Evolutionary conservation across 2,797 vertebrate genomes (phyloP), one percentile per base, ranked within the genome.

Genomic region (Ctenosaura bakeri): DNA sequence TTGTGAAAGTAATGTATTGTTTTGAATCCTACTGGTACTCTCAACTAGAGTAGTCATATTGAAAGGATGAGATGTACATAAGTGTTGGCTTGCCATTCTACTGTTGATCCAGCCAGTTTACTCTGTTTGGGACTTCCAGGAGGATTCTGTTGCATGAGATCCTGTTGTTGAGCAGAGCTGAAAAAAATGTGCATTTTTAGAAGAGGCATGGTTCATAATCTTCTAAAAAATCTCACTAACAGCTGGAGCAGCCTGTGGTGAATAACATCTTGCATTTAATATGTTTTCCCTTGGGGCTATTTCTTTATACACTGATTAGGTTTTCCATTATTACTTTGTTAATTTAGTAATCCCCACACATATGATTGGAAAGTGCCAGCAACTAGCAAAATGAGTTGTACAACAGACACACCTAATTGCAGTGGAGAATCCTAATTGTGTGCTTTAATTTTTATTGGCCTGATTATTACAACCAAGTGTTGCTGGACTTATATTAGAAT

Each of bases 171-270:
- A 35, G 90, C 81, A 91, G 92, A 94, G 73, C 56, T 71, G 91
- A 91, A 78, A 52, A 46, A 1, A n/a, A 94, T 71, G n/a, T 78
- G 91, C 66, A 84, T 95, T 93, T 94, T 8, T 96, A 79, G 86
- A 88, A 93, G 85, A 42, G 87, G 12, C 76, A 50, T 94, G 88
- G 93, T 94, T 94, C 90, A 89, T 73, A 92, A 46, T 46, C 52
- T 83, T 87, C 86, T 74, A 62, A 83, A 52, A 52, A 64, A 93
- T 76, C 80, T 93, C 64, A 16, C 90, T 95, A 95, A 90, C 56
- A 93, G 90, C 73, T 92, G 79, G 89, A 95, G 93, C 6, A 87
- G 54, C 88, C 89, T 86, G 64, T 80, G 64, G 83, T 86, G 81
- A 93, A 88, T 87, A 91, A 91, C 26, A 0, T 59, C 73, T 83